These are phyloP conservation scores for Carlito syrichta DNA, from an alignment of 2,113 vertebrate genomes.

Conservation along the genomic window DNA sequence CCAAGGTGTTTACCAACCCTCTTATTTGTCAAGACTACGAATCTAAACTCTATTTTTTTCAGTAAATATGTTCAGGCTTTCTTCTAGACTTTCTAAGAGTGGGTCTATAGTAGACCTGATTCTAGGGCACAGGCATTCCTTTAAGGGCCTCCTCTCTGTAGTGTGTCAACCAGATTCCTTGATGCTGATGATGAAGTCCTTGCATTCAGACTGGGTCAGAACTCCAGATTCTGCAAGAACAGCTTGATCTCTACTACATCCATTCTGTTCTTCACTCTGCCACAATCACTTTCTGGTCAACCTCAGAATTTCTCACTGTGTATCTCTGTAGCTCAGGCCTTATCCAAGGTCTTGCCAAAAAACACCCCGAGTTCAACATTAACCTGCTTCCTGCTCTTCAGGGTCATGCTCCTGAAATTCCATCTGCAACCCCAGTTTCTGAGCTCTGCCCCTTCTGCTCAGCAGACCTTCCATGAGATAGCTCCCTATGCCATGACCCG, in stretches of 20 bases:
- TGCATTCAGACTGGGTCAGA: not conserved
- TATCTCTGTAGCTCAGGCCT: not conserved
- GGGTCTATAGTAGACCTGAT: not conserved
- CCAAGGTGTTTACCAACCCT: not conserved
- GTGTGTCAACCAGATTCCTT: not conserved
- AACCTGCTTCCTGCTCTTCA: not conserved
- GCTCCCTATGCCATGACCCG: not conserved
- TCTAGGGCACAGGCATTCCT: not conserved
- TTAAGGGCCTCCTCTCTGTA: not conserved
- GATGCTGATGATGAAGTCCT: accelerated
- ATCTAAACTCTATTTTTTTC: not conserved
- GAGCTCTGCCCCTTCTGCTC: not conserved
- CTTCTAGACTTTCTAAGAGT: not conserved
- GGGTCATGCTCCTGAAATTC: not conserved
- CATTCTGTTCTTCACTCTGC: not conserved
- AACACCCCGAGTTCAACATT: not conserved
- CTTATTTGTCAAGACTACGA: not conserved
- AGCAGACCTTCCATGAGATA: accelerated
- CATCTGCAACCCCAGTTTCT: not conserved
- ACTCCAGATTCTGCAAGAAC: not conserved
- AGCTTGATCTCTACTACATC: not conserved
- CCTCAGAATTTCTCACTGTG: not conserved
- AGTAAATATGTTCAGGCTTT: not conserved
- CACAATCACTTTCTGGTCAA: not conserved
- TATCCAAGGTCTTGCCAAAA: not conserved